Evolutionary conservation across 2,797 vertebrate species (phyloP).

Genomic region (Pipistrellus kuhlii): DNA sequence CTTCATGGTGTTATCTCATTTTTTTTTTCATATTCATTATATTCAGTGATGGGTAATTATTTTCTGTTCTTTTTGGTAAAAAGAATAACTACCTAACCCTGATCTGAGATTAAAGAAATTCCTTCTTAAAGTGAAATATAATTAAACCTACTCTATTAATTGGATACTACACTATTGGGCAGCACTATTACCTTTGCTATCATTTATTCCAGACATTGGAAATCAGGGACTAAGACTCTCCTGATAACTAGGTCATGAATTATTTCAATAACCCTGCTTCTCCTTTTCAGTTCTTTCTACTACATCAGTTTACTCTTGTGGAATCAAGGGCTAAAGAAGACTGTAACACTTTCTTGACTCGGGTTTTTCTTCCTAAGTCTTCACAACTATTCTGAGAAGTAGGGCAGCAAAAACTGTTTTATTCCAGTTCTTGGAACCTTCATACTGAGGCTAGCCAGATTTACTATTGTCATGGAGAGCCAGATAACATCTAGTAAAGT

Average conservation of each 20-base stretch:
- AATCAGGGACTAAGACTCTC: background rate
- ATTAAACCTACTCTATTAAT: background rate
- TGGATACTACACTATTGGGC: background rate
- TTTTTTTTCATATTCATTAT: background rate
- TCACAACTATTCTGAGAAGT: background rate
- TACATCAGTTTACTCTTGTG: background rate
- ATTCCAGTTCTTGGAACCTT: background rate
- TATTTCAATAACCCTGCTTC: background rate
- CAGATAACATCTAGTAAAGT: background rate
- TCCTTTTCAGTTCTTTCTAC: background rate
- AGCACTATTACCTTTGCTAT: background rate
- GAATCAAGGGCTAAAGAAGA: background rate
- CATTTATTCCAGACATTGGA: background rate
- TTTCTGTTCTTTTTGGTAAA: conserved; percentile 1
- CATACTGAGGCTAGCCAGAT: background rate
- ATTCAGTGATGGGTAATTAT: background rate
- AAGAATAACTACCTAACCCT: background rate
- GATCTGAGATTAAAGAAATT: background rate
- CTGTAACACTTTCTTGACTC: background rate
- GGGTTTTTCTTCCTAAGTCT: background rate
- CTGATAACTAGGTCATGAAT: background rate
- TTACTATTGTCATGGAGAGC: background rate
- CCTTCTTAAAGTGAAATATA: background rate
- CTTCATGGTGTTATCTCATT: background rate
- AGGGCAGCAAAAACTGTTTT: background rate